Conservation (phyloP, 2,797 vertebrate genomes). For the Acanthurus leucopareius region DNA sequence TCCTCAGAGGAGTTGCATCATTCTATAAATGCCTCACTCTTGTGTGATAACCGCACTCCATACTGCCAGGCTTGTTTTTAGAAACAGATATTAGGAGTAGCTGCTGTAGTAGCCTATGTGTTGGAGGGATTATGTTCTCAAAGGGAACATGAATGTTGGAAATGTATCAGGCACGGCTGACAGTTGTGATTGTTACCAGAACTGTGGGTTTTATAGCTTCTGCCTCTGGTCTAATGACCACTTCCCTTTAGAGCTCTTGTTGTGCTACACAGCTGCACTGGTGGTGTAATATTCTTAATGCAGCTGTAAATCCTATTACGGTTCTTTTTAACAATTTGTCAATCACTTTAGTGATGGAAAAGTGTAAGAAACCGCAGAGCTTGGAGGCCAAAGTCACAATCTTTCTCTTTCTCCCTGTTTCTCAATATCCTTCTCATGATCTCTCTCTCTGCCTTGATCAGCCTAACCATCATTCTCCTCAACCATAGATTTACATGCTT, state of each 20-base stretch:
- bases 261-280: conserved; percentile 34
- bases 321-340: conserved; percentile 45
- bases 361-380: conserved; percentile 10
- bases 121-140: conserved; percentile 46
- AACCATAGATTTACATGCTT: conserved; percentile 21
- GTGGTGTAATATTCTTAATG: conserved; percentile 66
- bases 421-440: conserved; percentile 42
- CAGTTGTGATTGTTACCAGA: conserved; percentile 46
- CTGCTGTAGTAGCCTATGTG: conserved; percentile 17
- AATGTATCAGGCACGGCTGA: conserved; percentile 34
- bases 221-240: conserved; percentile 39
- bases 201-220: conserved; percentile 40
- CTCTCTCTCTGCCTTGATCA: conserved; percentile 7
- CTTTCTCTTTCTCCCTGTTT: conserved; percentile 45
- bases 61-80: conserved; percentile 26
- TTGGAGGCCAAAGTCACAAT: conserved; percentile 29
- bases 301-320: conserved; percentile 61
- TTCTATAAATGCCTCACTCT: conserved; percentile 19
- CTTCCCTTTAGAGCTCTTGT: conserved; percentile 39
- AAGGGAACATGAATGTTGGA: conserved; percentile 44
- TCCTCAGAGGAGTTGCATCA: conserved; percentile 16
- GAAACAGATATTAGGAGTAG: conserved; percentile 37
- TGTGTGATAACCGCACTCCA: conserved; percentile 22
- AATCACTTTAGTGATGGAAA: conserved; percentile 48
- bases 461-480: conserved; percentile 1